Base-by-base conservation (phyloP, 2,888 invertebrate genomes). In the Thysanoteuthis rhombus region DNA sequence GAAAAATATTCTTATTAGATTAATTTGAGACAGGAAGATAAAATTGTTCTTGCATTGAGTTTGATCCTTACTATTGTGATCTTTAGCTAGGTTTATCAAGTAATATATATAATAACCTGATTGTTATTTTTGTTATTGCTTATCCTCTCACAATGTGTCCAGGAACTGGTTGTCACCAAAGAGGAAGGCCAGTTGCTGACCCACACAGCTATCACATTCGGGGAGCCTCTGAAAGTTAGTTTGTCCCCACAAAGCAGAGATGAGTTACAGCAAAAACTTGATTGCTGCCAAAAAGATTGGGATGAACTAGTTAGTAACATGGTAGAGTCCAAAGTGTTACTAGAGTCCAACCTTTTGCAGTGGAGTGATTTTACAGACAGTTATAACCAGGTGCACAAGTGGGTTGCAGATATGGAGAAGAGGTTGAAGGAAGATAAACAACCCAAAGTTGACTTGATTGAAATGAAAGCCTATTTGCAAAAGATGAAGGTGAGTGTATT, bases 381-480 rank as follows among this genome's bases (percentile, higher is more conserved):
- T 10, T 98, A 99, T 97, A 99, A 99, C 96, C 99, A 99, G 97
- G 98, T 99, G 36, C 98, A 99, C 96, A 98, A 99, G 97, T 99
- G 99, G 99, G 98, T 99, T 94, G 98, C 98, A 58, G 99, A 99
- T 96, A 98, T 99, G 95, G 99, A 99, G 97, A 98, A 98, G 12
- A 98, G 99, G 97, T 94, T 97, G 90, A 92, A 93, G 4, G 94
- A 95, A 40, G 96, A 96, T 38, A 95, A 95, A 6, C 96, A 96
- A 92, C 95, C 96, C 45, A 96, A 96, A 75, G 95, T 95, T 75
- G 97, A 97, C 94, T 95, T 97, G 8, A 94, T 96, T 90, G 97
- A 97, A 95, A 97, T 97, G 95, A 96, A 96, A 94, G 96, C 96
- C 16, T 96, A 96, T 92, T 95, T 96, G 36, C 97, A 97, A 95